Base-by-base conservation (phyloP, 2,797 vertebrate genomes). In the Numenius phaeopus region DNA sequence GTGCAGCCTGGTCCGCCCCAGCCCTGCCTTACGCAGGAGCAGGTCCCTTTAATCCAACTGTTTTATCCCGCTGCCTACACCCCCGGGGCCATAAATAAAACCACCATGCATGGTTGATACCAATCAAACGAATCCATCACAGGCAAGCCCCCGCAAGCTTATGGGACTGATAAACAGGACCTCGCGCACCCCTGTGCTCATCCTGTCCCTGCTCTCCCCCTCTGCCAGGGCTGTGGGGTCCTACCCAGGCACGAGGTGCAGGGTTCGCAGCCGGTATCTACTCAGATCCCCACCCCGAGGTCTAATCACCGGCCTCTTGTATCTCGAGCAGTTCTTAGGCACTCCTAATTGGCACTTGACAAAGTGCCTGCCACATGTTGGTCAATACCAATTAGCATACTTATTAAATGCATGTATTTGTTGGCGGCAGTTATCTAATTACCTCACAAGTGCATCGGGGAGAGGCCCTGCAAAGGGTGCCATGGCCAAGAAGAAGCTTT, bases 371-470 rank as follows among this genome's bases (percentile, higher is more conserved):
- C 95, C 87, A 67, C 76, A 8, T 5, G 29, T 18, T 88, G 89
- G 95, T 97, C 95, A 96, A 98, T 97, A 97, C 57, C 96, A 97
- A 96, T 97, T 97, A 97, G 89, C 96, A 97, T 92, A 64, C 64
- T 96, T 88, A 91, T 91, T 97, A 97, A 95, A 90, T 39, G 42
- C 75, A 39, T 4, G 2, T 23, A 76, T 75, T 87, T 76, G 87
- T 69, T 94, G 81, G 76, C 54, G 30, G 93, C 66, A 57, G 89
- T 87, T 91, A 89, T 87, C 95, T 95, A 64, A 96, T 96, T 95
- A 94, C 81, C 76, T 93, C 47, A 11, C 78, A 58, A 92, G 85
- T 13, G 49, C 39, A 16, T 29, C 58, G 21, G 58, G 67, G 59
- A 85, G 71, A 77, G 58, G 54, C 29, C 15, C 61, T 47, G 55